Percentiles rank a stretch among this genome's conserved stretches.
Evolutionary conservation across 2,888 invertebrate species (phyloP).

Genomic region (Chrysina gloriosa): DNA sequence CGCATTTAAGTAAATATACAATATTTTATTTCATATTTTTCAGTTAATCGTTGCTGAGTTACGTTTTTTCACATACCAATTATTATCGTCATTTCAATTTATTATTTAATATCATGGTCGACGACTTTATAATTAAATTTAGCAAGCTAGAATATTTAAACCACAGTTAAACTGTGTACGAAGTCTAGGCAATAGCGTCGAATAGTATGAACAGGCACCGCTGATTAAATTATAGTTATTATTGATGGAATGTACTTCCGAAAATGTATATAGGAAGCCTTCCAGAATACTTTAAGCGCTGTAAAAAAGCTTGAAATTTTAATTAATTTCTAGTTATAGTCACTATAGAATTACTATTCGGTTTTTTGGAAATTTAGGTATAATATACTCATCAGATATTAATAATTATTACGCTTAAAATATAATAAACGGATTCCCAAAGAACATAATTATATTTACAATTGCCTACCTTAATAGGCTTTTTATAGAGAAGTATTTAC

Average conservation of each 20-base stretch:
- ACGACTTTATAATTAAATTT: slow-evolving; percentile 6
- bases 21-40: slow-evolving; percentile 18
- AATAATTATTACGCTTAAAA: too few relatives aligned
- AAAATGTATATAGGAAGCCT: background rate
- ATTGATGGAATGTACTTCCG: background rate
- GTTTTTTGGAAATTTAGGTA: too few relatives aligned
- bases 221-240: slow-evolving; percentile 2
- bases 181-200: slow-evolving; percentile 16
- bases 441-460: background rate
- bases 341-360: too few relatives aligned
- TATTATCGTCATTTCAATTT: slow-evolving; percentile 13
- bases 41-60: slow-evolving; percentile 25
- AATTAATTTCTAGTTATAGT: too few relatives aligned
- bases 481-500: slow-evolving; percentile 1
- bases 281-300: background rate
- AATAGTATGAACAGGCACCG: slow-evolving; percentile 6
- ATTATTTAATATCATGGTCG: slow-evolving; percentile 25
- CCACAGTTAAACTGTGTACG: background rate
- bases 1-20: slow-evolving; percentile 31
- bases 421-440: too few relatives aligned
- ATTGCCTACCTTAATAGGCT: background rate
- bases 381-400: too few relatives aligned
- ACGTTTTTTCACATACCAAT: slow-evolving; percentile 16
- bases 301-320: too few relatives aligned
- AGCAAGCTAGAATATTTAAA: slow-evolving; percentile 14